These are phyloP conservation scores for Delia radicum DNA, from an alignment of 1,140 invertebrate genomes.

Conservation along the genomic window DNA sequence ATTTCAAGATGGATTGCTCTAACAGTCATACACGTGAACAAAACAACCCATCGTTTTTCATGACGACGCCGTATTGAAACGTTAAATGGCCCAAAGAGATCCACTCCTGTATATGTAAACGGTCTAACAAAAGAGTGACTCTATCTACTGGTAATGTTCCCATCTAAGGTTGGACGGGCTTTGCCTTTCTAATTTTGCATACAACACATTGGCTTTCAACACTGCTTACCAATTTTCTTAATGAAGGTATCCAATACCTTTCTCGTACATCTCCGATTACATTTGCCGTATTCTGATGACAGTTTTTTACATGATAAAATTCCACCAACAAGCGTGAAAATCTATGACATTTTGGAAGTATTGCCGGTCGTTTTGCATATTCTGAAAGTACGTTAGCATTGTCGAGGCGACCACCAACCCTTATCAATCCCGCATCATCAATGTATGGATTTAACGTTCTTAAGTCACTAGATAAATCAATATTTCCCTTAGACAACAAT, in stretches of 20 bases:
- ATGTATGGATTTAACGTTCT: not conserved
- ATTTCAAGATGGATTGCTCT: conserved; percentile 26
- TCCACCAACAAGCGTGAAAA: not conserved
- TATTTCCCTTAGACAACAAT: not conserved
- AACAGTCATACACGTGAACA: conserved; percentile 26
- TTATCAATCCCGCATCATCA: not conserved
- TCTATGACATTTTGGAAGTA: not conserved
- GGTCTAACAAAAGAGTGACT: conserved; percentile 18
- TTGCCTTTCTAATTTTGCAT: conserved; percentile 5
- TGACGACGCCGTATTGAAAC: not conserved
- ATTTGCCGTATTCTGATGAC: not conserved
- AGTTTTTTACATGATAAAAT: not conserved
- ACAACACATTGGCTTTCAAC: not conserved
- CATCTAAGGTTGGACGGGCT: conserved; percentile 15
- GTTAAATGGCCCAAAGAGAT: conserved; percentile 8
- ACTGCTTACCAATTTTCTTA: not conserved
- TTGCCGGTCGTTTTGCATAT: not conserved
- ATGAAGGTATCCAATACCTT: too few species aligned
- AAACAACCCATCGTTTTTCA: conserved; percentile 25
- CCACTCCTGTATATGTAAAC: conserved; percentile 22
- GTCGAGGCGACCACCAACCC: not conserved
- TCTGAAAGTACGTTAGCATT: not conserved
- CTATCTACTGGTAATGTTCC: conserved; percentile 10
- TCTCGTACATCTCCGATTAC: too few species aligned
- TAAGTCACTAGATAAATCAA: not conserved